Evolutionary conservation across 1,140 invertebrate genomes (phyloP).

Genomic region (Aphidius gifuensis): DNA sequence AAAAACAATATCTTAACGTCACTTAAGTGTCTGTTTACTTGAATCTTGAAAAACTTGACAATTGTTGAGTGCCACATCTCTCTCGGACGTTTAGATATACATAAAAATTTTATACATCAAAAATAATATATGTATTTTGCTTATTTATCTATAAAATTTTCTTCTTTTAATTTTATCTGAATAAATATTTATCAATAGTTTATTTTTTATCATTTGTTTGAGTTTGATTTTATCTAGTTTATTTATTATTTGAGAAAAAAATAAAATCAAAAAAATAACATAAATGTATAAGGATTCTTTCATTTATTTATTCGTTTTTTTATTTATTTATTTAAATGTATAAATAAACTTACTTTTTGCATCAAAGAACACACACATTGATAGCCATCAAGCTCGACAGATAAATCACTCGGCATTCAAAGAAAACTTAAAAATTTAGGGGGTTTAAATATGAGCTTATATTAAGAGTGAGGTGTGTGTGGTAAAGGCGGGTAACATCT

Average conservation of each 20-base stretch:
- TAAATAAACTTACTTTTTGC: no score
- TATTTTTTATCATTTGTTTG: neutral
- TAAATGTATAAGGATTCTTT: no score
- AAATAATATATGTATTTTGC: no score
- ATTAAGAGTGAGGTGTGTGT: neutral
- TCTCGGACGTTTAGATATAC: neutral
- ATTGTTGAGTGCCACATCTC: constrained; percentile 3
- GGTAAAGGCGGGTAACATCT: constrained; percentile 9
- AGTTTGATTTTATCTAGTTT: neutral
- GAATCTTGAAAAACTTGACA: constrained; percentile 2
- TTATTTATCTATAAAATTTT: no score
- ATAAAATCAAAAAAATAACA: no score
- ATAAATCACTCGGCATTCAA: constrained; percentile 3
- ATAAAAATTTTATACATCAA: no score
- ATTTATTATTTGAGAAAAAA: no score
- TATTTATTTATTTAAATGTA: no score
- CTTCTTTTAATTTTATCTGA: no score
- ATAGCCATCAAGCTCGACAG: neutral
- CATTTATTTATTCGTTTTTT: no score
- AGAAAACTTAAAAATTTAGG: no score
- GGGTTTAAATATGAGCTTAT: neutral
- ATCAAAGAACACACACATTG: neutral
- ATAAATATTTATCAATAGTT: neutral
- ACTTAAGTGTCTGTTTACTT: constrained; percentile 1
- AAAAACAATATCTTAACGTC: constrained; percentile 23